A percentile compares a stretch with the other conserved stretches of the same genome.
phyloP scores from a whole-genome alignment of 2,888 invertebrate species.

The Melinaea marsaeus region DNA sequence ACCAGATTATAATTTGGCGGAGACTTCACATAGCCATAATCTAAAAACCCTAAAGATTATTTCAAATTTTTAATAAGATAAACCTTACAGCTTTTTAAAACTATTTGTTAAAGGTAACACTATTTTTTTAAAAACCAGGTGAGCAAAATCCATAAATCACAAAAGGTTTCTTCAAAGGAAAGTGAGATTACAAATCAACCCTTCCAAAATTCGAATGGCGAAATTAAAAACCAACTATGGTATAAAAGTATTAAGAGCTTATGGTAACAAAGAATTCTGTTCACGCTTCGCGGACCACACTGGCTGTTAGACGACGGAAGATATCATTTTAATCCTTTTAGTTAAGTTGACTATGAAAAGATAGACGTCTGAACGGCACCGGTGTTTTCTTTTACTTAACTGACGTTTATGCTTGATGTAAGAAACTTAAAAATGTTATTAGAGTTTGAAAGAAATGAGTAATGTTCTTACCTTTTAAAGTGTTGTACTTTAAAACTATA shows the following conservation, averaged over 20 bases:
- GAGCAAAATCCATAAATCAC: conserved; percentile 51
- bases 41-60: conserved; percentile 7
- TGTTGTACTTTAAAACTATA: not conserved
- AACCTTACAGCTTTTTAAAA: conserved; percentile 27
- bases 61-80: conserved; percentile 23
- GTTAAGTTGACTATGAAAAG: conserved; percentile 77
- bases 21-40: not conserved
- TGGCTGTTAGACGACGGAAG: conserved; percentile 73
- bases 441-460: conserved; percentile 4
- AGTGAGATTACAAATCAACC: conserved; percentile 70
- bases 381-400: conserved; percentile 65
- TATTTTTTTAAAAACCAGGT: conserved; percentile 54
- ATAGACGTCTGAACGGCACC: conserved; percentile 67
- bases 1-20: not conserved
- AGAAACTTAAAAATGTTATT: conserved; percentile 23
- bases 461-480: conserved; percentile 6
- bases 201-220: conserved; percentile 62
- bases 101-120: conserved; percentile 37
- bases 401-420: conserved; percentile 29
- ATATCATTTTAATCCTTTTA: conserved; percentile 78
- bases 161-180: conserved; percentile 60
- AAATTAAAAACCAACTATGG: conserved; percentile 74
- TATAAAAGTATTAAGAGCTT: conserved; percentile 76
- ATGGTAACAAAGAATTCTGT: conserved; percentile 73
- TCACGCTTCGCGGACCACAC: conserved; percentile 74